A percentile compares a stretch with the other conserved stretches of the same genome.
These are phyloP conservation scores for Chalcosyrphus nemorum DNA, from an alignment of 2,888 invertebrate species.

Conservation along the genomic window DNA sequence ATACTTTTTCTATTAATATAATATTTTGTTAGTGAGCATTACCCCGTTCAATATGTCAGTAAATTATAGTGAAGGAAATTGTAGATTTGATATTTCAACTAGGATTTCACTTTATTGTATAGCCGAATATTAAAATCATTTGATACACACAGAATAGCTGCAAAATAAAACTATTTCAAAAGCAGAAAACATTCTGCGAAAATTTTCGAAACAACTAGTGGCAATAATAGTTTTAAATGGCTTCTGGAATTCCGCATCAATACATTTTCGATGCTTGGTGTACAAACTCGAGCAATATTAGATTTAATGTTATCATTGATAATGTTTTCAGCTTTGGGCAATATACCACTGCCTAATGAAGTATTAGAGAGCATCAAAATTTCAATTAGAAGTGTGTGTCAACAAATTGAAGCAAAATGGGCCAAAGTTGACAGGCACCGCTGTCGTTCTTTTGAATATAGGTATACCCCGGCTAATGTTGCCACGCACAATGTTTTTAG, in stretches of 20 bases:
- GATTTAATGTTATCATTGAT: too few species aligned
- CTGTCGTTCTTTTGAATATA: too few species aligned
- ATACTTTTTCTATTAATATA: not conserved
- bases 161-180: not conserved
- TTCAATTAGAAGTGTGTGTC: too few species aligned
- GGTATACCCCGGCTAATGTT: too few species aligned
- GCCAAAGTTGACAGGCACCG: too few species aligned
- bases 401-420: too few species aligned
- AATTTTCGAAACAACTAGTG: conserved; percentile 1
- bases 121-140: too few species aligned
- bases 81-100: not conserved
- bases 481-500: too few species aligned
- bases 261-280: not conserved
- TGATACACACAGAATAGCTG: not conserved
- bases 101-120: not conserved
- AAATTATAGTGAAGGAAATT: not conserved
- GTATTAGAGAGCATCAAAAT: too few species aligned
- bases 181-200: conserved; percentile 8
- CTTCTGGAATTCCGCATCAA: not conserved
- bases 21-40: not conserved
- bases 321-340: too few species aligned
- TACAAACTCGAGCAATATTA: too few species aligned
- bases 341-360: too few species aligned
- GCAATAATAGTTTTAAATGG: not conserved
- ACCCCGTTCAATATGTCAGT: not conserved